These are phyloP conservation scores for Parochlus steinenii DNA, from an alignment of 2,888 invertebrate species.

Conservation along the genomic window DNA sequence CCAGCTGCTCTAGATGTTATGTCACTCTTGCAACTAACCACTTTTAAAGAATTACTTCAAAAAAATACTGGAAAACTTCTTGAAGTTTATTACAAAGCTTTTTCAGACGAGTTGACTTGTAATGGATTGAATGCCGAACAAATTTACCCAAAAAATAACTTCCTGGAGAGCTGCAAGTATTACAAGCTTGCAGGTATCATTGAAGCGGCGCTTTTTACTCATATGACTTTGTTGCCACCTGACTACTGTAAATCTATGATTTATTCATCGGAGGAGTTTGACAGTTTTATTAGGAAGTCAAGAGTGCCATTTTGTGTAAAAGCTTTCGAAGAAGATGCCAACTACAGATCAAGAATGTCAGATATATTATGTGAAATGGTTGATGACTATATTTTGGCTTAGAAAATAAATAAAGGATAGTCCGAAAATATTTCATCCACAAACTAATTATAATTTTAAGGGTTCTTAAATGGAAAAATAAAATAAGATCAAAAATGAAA, in stretches of 20 bases:
- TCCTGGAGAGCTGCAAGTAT: slow-evolving; percentile 26
- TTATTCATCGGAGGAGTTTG: slow-evolving; percentile 33
- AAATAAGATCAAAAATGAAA: background rate
- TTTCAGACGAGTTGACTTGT: slow-evolving; percentile 29
- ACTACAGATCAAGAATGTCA: slow-evolving; percentile 34
- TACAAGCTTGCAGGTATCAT: slow-evolving; percentile 37
- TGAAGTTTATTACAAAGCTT: slow-evolving; percentile 37
- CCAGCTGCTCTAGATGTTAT: slow-evolving; percentile 49
- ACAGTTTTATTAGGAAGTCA: slow-evolving; percentile 33
- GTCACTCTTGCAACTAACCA: slow-evolving; percentile 36
- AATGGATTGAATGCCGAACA: slow-evolving; percentile 28
- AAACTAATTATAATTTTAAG: background rate
- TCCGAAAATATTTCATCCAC: background rate
- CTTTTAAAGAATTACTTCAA: slow-evolving; percentile 33
- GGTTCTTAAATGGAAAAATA: background rate
- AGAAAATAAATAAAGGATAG: background rate
- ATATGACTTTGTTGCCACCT: slow-evolving; percentile 37
- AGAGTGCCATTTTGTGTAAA: slow-evolving; percentile 33
- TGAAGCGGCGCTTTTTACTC: slow-evolving; percentile 35
- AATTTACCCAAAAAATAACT: slow-evolving; percentile 30
- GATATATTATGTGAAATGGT: slow-evolving; percentile 39
- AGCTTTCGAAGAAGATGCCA: slow-evolving; percentile 34
- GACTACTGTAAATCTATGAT: slow-evolving; percentile 33
- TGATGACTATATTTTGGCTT: slow-evolving; percentile 26
- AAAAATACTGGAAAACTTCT: slow-evolving; percentile 34